A percentile compares a stretch with the other conserved stretches of the same genome.
Conservation (phyloP, 2,113 vertebrate species). For the Cacatua alba region DNA sequence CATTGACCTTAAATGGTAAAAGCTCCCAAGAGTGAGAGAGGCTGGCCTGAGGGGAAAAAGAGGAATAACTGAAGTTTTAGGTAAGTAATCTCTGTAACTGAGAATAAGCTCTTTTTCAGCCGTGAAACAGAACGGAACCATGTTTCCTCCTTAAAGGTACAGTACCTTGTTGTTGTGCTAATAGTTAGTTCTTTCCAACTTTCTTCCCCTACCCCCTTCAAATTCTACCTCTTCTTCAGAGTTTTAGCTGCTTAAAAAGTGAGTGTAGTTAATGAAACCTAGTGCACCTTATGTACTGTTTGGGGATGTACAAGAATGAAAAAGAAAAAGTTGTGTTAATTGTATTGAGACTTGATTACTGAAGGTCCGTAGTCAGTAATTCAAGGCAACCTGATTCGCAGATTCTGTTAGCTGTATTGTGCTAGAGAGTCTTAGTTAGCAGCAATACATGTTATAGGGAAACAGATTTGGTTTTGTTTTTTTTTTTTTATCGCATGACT, state of each 20-base stretch:
- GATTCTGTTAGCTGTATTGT: neutral
- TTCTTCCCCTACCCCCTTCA: neutral
- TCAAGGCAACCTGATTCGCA: neutral
- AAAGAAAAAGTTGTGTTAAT: constrained; percentile 23
- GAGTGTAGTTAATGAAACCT: neutral
- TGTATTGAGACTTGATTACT: neutral
- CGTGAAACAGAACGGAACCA: constrained; percentile 49
- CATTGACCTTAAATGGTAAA: constrained; percentile 99
- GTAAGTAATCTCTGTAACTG: constrained; percentile 80
- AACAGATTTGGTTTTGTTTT: neutral
- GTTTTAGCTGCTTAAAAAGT: constrained; percentile 43
- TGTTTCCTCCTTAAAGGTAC: constrained; percentile 85
- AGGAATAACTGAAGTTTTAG: constrained; percentile 85
- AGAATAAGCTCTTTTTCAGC: constrained; percentile 80
- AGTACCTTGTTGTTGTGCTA: constrained; percentile 54
- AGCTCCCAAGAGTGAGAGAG: constrained; percentile 98
- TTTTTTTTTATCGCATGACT: neutral
- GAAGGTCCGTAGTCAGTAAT: constrained; percentile 9
- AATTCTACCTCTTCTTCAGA: neutral
- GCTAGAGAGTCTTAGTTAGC: neutral
- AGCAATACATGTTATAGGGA: neutral
- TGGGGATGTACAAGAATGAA: neutral
- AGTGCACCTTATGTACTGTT: neutral
- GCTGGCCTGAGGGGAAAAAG: constrained; percentile 86
- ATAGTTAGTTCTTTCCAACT: neutral